Conservation (phyloP, 2,113 vertebrate genomes). For the Notarius lentiginosus region DNA sequence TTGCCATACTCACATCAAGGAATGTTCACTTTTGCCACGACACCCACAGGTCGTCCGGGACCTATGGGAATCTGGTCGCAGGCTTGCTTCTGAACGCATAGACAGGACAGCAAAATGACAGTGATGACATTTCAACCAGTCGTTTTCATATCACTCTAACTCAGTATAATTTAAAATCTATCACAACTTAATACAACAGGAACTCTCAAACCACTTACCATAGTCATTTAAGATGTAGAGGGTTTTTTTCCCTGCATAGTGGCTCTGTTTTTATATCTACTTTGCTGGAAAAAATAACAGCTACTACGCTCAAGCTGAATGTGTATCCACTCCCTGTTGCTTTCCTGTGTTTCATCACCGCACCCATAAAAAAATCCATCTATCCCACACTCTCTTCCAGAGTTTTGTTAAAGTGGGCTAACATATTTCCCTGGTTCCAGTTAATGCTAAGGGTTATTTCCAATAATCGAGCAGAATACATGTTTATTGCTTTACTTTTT, state of each 20-base stretch:
- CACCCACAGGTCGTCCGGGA: slow-evolving; percentile 23
- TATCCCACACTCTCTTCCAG: slow-evolving; percentile 33
- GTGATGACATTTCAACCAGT: slow-evolving; percentile 1
- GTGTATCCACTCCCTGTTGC: slow-evolving; percentile 39
- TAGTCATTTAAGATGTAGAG: not conserved
- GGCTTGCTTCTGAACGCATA: not conserved
- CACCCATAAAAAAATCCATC: slow-evolving; percentile 40
- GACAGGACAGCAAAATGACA: not conserved
- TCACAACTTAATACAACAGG: slow-evolving; percentile 4
- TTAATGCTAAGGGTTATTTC: not conserved
- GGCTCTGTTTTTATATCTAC: slow-evolving; percentile 28
- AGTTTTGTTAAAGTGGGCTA: not conserved
- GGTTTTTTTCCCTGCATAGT: not conserved
- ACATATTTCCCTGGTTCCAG: slow-evolving; percentile 7
- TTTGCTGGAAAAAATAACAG: slow-evolving; percentile 50
- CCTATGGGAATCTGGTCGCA: not conserved
- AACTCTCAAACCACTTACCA: slow-evolving; percentile 12
- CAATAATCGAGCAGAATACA: not conserved
- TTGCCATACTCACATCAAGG: slow-evolving; percentile 35
- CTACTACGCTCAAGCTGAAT: slow-evolving; percentile 28
- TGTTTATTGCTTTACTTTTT: not conserved
- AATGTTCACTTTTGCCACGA: slow-evolving; percentile 32
- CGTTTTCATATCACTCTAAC: not conserved
- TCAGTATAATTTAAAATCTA: not conserved
- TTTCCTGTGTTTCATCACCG: slow-evolving; percentile 48